Percentiles rank a stretch among this genome's conserved stretches.
Evolutionary conservation across 2,888 invertebrate genomes (phyloP).

Genomic region (Rhingia campestris): DNA sequence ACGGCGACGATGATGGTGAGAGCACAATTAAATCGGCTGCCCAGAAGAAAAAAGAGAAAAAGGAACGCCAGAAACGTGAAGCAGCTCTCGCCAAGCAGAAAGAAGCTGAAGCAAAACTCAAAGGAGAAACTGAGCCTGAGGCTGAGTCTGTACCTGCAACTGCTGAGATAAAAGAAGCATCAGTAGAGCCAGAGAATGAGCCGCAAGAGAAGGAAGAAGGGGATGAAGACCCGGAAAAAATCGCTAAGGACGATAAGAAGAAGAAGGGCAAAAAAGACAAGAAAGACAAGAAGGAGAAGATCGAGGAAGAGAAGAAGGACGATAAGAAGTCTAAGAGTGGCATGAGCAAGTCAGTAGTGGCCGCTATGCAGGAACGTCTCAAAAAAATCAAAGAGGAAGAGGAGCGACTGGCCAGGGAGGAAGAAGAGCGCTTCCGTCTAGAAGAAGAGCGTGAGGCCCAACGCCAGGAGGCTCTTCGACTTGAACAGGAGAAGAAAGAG

Average conservation of each 20-base stretch:
- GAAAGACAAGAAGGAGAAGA: constrained; percentile 82
- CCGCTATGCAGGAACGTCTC: constrained; percentile 96
- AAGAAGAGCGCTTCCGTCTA: constrained; percentile 90
- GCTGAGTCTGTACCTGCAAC: constrained; percentile 79
- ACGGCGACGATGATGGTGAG: constrained; percentile 83
- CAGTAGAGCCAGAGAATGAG: constrained; percentile 1
- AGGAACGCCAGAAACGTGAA: constrained; percentile 90
- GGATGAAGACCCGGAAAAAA: constrained; percentile 74
- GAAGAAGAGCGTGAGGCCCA: constrained; percentile 90
- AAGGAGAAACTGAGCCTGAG: constrained; percentile 76
- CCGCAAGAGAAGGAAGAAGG: constrained; percentile 76
- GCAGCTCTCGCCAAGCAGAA: constrained; percentile 84
- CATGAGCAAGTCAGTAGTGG: constrained; percentile 92
- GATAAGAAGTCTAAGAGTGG: constrained; percentile 86
- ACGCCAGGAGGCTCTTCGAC: constrained; percentile 88
- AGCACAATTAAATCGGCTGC: constrained; percentile 90
- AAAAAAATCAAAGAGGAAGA: constrained; percentile 95
- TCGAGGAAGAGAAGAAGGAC: constrained; percentile 84
- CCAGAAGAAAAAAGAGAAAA: constrained; percentile 95
- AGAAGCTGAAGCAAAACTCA: constrained; percentile 76
- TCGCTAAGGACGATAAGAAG: constrained; percentile 81
- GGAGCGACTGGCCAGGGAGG: constrained; percentile 87
- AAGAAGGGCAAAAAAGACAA: constrained; percentile 83
- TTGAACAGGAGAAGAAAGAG: constrained; percentile 94
- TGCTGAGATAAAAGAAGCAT: constrained; percentile 58